Evolutionary conservation across 2,797 vertebrate genomes (phyloP).

Genomic region (Liasis olivaceus): DNA sequence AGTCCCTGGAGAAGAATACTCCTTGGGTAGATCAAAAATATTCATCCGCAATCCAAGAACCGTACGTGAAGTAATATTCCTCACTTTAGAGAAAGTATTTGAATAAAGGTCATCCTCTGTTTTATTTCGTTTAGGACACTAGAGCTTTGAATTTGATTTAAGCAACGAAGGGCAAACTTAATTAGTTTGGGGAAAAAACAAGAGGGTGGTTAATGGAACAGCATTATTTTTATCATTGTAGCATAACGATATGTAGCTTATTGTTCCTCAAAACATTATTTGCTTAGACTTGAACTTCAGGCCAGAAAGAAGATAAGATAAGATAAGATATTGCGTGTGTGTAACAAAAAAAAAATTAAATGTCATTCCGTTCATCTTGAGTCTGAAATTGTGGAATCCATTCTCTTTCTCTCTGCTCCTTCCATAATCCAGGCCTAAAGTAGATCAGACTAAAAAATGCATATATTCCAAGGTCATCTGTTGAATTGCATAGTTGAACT

Average conservation of each 20-base stretch:
- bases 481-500: background rate
- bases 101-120: background rate
- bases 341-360: background rate
- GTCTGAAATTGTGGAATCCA: background rate
- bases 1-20: constrained; percentile 87
- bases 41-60: constrained; percentile 99
- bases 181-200: constrained; percentile 3
- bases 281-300: background rate
- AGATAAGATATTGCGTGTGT: background rate
- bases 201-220: background rate
- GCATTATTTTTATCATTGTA: background rate
- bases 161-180: background rate
- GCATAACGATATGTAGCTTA: background rate
- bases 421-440: background rate
- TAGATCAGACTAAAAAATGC: background rate
- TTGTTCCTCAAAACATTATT: background rate
- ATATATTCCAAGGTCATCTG: no score
- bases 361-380: background rate
- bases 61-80: constrained; percentile 74
- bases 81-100: constrained; percentile 16
- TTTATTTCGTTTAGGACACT: background rate
- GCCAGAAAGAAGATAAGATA: background rate
- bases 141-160: background rate
- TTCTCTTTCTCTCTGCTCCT: background rate
- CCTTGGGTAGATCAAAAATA: constrained; percentile 96